Evolutionary conservation across 2,888 invertebrate genomes (phyloP).

Genomic region (Nymphalis polychloros): DNA sequence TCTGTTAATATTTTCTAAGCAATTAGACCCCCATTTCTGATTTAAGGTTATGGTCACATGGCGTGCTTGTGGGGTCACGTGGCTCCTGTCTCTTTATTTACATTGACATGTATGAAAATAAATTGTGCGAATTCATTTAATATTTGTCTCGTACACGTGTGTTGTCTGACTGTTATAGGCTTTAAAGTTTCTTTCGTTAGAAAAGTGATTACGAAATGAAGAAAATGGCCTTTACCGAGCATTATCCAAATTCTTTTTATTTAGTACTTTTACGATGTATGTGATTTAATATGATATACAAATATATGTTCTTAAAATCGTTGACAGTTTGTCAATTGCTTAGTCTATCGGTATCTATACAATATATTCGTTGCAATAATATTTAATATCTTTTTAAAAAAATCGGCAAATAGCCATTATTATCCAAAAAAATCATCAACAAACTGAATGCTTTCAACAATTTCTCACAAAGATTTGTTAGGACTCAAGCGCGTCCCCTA

Average conservation of each 20-base stretch:
- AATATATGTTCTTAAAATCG: too few species aligned
- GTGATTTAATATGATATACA: too few species aligned
- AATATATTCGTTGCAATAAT: too few species aligned
- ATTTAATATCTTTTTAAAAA: too few species aligned
- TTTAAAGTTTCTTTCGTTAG: background rate
- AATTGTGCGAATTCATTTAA: slow-evolving; percentile 57
- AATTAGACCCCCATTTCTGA: slow-evolving; percentile 77
- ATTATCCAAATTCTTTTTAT: background rate
- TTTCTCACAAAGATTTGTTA: slow-evolving; percentile 25
- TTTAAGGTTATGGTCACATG: slow-evolving; percentile 72
- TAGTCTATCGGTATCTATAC: too few species aligned
- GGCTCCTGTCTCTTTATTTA: slow-evolving; percentile 76
- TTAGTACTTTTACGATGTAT: too few species aligned
- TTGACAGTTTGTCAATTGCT: too few species aligned
- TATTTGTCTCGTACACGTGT: background rate
- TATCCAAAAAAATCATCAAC: background rate
- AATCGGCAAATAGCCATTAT: too few species aligned
- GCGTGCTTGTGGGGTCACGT: slow-evolving; percentile 71
- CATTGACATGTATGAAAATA: slow-evolving; percentile 64
- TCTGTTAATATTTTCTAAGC: slow-evolving; percentile 75
- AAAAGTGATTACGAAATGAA: background rate
- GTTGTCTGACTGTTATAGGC: slow-evolving; percentile 2
- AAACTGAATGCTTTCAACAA: slow-evolving; percentile 20
- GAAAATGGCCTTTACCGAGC: background rate
- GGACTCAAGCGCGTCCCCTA: slow-evolving; percentile 28